phyloP scores from a whole-genome alignment of 2,797 vertebrate species.

The Loriculus beryllinus region DNA sequence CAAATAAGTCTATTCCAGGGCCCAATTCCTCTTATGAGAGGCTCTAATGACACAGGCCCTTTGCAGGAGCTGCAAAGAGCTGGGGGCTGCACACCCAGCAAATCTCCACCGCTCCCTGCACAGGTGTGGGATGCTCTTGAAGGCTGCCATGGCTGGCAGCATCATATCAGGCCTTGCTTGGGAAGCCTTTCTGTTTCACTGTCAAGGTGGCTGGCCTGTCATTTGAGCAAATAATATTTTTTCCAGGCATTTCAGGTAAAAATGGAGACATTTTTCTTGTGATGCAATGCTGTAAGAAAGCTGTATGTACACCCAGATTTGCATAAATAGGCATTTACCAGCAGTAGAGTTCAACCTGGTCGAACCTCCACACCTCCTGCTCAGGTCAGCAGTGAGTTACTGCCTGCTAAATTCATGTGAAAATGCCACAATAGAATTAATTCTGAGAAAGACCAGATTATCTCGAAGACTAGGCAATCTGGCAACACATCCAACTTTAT shows the following conservation, averaged over 20 bases:
- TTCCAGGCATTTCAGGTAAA: not conserved
- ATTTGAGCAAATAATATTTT: not conserved
- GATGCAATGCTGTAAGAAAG: not conserved
- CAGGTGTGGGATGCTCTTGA: not conserved
- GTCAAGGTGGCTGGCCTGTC: not conserved
- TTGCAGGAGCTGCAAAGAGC: not conserved
- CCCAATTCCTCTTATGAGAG: not conserved
- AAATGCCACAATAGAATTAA: slow-evolving; percentile 1
- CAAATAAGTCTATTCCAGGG: not conserved
- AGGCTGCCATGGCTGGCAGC: not conserved
- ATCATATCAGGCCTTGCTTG: not conserved
- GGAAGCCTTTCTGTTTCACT: not conserved
- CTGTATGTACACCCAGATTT: not conserved
- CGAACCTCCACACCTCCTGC: not conserved
- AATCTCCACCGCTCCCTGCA: not conserved
- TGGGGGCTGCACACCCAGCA: not conserved
- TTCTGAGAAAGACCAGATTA: slow-evolving; percentile 10
- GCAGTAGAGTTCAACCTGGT: not conserved
- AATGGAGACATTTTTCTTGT: not conserved
- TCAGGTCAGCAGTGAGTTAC: not conserved
- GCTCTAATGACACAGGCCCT: not conserved
- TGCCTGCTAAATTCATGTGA: not conserved
- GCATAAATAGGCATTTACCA: not conserved
- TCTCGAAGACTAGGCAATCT: slow-evolving; percentile 12
- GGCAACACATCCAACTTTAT: slow-evolving; percentile 51